A percentile compares a stretch with the other conserved stretches of the same genome.
Conservation (phyloP, 2,888 invertebrate genomes). For the Dryobota labecula region DNA sequence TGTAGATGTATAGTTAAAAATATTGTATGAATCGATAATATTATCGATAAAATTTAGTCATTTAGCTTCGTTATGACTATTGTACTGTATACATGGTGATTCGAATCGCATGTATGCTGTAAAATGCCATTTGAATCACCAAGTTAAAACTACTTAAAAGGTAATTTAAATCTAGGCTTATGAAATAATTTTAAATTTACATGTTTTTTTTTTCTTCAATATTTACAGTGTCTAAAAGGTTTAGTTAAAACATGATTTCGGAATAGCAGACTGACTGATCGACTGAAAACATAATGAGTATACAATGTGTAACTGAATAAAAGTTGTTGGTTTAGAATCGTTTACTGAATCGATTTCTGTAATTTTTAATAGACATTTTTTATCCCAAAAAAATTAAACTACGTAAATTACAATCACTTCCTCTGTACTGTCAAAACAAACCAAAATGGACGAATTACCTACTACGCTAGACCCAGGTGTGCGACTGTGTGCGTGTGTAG, state of each 20-base stretch:
- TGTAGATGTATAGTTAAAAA: constrained; percentile 7
- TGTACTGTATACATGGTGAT: constrained; percentile 48
- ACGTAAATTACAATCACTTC: too few relatives aligned
- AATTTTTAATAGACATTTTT: too few relatives aligned
- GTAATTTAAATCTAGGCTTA: constrained; percentile 28
- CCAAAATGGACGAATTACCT: too few relatives aligned
- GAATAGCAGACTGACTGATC: constrained; percentile 16
- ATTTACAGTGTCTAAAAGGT: constrained; percentile 52
- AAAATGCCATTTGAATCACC: constrained; percentile 14
- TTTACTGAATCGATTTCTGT: too few relatives aligned
- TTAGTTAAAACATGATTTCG: constrained; percentile 22
- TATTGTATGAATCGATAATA: constrained; percentile 3
- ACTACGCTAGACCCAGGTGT: too few relatives aligned
- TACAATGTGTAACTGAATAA: too few relatives aligned
- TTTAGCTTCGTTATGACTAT: constrained; percentile 43
- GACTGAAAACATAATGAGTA: too few relatives aligned
- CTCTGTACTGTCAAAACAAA: too few relatives aligned
- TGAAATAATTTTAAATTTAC: constrained; percentile 38
- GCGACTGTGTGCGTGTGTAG: too few relatives aligned
- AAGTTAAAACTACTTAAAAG: constrained; percentile 9
- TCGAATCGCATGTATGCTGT: constrained; percentile 45
- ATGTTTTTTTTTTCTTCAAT: constrained; percentile 34
- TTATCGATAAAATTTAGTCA: constrained; percentile 24
- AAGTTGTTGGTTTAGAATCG: too few relatives aligned
- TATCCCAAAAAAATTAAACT: too few relatives aligned